Base-by-base conservation (phyloP, 2,113 vertebrate genomes). In the Ciconia stormi region DNA sequence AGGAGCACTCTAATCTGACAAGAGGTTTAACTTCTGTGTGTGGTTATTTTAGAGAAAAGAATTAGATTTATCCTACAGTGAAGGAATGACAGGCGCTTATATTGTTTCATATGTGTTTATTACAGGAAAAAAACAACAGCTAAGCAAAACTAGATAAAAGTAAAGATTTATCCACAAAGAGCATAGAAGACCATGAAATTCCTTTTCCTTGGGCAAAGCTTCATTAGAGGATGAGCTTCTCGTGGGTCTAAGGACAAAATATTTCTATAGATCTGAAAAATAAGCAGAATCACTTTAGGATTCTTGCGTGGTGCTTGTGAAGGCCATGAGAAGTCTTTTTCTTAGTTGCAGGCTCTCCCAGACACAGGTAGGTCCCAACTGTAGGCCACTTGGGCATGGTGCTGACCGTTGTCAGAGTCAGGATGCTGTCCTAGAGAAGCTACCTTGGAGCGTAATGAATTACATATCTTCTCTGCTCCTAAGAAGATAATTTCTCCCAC, bases 361-460 rank as follows among this genome's bases (percentile, higher is more conserved):
- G 74, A 21, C 56, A 27, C 21, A 46, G 85, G 25, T 7, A 44
- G 18, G 42, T 69, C 44, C 62, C 32, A 69, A 1, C 29, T 59
- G 10, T 27, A 25, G 44, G 52, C 29, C 26, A 56, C 10, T 9
- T 66, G 36, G 16, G 4, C 14, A 12, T 8, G 9, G 13, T 65
- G 18, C 55, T 71, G 36, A 23, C 11, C 1, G 1, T 38, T 72
- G 25, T 34, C 55, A 49, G 34, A 63, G 34, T 40, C 40, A 50
- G 0, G 3, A 16, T 77, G 32, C 62, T 66, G 22, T 59, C 34
- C 30, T 72, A n/a, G 73, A 87, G 10, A 32, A 55, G n/a, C 11
- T 59, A 12, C 38, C 52, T 17, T n/a, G 58, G 6, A 71, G 6
- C 0, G 0, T 10, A 32, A 40, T 18, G 42, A 66, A 69, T 67